Evolutionary conservation across 1,140 invertebrate species (phyloP).

Genomic region (Triops longicaudatus): DNA sequence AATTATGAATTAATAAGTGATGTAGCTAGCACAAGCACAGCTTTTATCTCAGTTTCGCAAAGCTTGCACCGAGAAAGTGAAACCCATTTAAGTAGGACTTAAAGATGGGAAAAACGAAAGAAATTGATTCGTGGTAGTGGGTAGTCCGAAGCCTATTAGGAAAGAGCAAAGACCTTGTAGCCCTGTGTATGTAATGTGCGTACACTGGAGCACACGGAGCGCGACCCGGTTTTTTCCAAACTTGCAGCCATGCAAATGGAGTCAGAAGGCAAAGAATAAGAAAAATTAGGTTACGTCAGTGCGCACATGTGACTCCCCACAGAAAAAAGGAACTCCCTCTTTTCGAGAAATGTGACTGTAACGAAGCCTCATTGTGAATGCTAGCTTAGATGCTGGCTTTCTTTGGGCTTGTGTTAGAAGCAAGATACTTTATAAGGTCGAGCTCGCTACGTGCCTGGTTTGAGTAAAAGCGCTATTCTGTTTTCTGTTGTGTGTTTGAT

Average conservation of each 20-base stretch:
- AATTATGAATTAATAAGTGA: too few species aligned
- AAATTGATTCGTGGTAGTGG: too few species aligned
- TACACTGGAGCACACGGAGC: background rate
- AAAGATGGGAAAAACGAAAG: too few species aligned
- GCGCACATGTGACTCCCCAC: background rate
- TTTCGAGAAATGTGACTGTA: background rate
- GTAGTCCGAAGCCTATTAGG: too few species aligned
- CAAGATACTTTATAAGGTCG: conserved; percentile 8
- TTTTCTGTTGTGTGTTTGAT: conserved; percentile 12
- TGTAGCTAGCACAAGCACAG: too few species aligned
- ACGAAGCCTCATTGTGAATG: conserved; percentile 14
- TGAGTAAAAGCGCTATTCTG: background rate
- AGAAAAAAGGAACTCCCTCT: background rate
- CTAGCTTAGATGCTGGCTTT: conserved; percentile 5
- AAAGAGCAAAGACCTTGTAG: too few species aligned
- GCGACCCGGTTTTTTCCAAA: background rate
- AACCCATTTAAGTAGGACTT: too few species aligned
- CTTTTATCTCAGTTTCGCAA: too few species aligned
- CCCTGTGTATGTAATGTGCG: background rate
- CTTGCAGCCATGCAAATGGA: background rate
- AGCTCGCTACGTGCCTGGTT: background rate
- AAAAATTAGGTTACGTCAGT: background rate
- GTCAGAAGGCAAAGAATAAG: background rate
- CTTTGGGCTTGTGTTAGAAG: background rate
- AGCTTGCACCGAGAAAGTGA: too few species aligned